Percentiles rank a stretch among this genome's conserved stretches.
These are phyloP conservation scores for Calliopsis andreniformis DNA, from an alignment of 1,140 invertebrate species.

Conservation along the genomic window DNA sequence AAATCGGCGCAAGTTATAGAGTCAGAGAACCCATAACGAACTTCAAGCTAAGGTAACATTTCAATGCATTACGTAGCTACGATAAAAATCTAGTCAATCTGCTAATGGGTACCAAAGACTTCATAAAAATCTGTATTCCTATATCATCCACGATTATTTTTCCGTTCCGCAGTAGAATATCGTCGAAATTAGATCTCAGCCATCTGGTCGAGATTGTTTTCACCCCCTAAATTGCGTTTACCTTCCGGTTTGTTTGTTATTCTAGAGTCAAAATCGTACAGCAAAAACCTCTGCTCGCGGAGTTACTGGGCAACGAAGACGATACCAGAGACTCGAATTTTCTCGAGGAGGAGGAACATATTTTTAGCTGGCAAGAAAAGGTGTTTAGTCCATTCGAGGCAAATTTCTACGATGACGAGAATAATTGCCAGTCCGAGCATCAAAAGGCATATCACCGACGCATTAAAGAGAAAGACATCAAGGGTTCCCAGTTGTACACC, in stretches of 20 bases:
- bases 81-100: too few relatives aligned
- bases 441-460: slow-evolving; percentile 74
- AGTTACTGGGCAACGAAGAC: slow-evolving; percentile 75
- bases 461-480: slow-evolving; percentile 58
- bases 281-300: slow-evolving; percentile 76
- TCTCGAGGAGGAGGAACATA: slow-evolving; percentile 73
- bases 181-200: slow-evolving; percentile 42
- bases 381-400: slow-evolving; percentile 75
- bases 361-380: slow-evolving; percentile 79
- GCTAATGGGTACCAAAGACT: background rate
- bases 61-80: too few relatives aligned
- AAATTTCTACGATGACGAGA: slow-evolving; percentile 74
- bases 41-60: slow-evolving; percentile 78
- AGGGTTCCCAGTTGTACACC: slow-evolving; percentile 71
- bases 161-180: background rate
- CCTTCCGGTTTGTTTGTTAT: slow-evolving; percentile 60
- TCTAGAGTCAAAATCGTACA: slow-evolving; percentile 78
- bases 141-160: too few relatives aligned
- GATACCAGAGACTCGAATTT: slow-evolving; percentile 76
- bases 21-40: slow-evolving; percentile 80
- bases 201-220: slow-evolving; percentile 57
- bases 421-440: slow-evolving; percentile 74
- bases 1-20: slow-evolving; percentile 79
- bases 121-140: background rate
- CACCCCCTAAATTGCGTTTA: slow-evolving; percentile 46